phyloP scores from a whole-genome alignment of 1,140 invertebrate genomes.

The Drosophila paulistorum region DNA sequence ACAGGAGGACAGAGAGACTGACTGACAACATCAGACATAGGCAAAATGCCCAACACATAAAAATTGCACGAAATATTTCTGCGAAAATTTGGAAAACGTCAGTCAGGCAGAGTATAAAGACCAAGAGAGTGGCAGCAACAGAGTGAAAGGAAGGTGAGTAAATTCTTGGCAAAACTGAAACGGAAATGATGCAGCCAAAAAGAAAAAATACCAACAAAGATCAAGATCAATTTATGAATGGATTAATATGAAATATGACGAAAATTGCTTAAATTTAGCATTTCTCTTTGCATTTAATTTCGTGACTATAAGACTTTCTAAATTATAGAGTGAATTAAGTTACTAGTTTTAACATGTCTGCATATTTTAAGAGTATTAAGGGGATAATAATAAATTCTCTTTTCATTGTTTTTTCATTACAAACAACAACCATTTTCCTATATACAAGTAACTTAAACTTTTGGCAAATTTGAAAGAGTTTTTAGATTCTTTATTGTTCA shows the following conservation, averaged over 20 bases:
- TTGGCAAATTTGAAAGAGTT: neutral
- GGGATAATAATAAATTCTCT: neutral
- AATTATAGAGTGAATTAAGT: neutral
- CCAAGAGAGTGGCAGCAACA: neutral
- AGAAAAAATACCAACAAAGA: conserved; percentile 8
- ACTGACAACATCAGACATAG: neutral
- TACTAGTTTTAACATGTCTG: neutral
- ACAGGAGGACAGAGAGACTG: neutral
- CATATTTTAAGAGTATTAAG: neutral
- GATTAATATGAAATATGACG: neutral
- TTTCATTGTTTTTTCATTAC: too few relatives aligned
- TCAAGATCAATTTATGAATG: conserved; percentile 35
- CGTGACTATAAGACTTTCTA: neutral
- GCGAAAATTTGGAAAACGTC: conserved; percentile 11
- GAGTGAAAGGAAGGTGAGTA: neutral
- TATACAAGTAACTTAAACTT: too few relatives aligned
- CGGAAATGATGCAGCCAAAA: conserved; percentile 49
- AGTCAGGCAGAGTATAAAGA: neutral
- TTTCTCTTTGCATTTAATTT: neutral
- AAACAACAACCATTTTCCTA: too few relatives aligned
- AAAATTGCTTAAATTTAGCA: neutral
- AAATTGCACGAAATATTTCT: conserved; percentile 34
- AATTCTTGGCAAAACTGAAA: conserved; percentile 46
- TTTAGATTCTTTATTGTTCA: neutral
- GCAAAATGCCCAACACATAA: conserved; percentile 20